Base-by-base conservation (phyloP, 2,888 invertebrate species). In the Zygogramma bicolorata region DNA sequence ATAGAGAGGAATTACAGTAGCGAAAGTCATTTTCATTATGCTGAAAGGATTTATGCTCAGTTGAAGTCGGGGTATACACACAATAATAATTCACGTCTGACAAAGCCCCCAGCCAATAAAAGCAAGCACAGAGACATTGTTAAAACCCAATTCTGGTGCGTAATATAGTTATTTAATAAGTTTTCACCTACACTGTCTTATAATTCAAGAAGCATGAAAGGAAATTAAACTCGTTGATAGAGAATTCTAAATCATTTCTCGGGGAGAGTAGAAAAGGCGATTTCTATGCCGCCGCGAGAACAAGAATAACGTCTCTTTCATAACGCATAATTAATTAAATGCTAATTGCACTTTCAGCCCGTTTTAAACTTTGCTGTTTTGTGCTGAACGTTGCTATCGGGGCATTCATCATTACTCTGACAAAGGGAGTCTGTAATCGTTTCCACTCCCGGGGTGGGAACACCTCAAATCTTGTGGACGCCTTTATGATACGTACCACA, bases 271-370 rank as follows among this genome's bases (percentile, higher is more conserved):
- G 74, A 74, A 77, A 73, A 75, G 75, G 74, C 71, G 69, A 70
- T 61, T 74, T 60, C 71, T 66, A 70, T 69, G 74, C 74, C 59
- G 58, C 61, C 65, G 68, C 71, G 79, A 80, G 76, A 81, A 80
- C 80, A 81, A 80, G 82, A 82, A 80, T 80, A 82, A 79, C 80
- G 81, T 77, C 81, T 82, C 85, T 85, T 87, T 86, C 86, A 86
- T 84, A 85, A 82, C 83, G 86, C 85, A 86, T 87, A 86, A 87
- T 87, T 87, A 87, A 87, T 87, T 87, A 87, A 86, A 87, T 85
- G 86, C 86, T 87, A 87, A 87, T 87, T 87, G 87, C 86, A 83
- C 83, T 84, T 83, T 81, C 81, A 75, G 82, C 82, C 80, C 82
- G 84, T 80, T 81, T 85, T 84, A 84, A 86, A 86, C 85, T 83